Conservation (phyloP, 1,140 invertebrate genomes). For the Drosophila novamexicana region DNA sequence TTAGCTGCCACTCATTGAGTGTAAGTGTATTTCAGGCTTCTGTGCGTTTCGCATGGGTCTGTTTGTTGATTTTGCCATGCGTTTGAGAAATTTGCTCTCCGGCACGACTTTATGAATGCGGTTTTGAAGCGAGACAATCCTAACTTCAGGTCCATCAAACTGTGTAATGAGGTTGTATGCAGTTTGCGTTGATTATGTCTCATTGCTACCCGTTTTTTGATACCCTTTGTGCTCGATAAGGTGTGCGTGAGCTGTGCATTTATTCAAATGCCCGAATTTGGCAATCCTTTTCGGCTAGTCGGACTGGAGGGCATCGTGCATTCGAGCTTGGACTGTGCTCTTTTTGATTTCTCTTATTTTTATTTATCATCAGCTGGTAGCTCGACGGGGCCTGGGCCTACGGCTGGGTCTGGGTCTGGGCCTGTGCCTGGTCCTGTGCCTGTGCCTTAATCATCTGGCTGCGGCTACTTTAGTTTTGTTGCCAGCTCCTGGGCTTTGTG, state of each 20-base stretch:
- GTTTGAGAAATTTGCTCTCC: constrained; percentile 22
- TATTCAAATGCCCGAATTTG: constrained; percentile 8
- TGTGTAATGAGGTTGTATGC: constrained; percentile 37
- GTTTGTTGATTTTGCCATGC: constrained; percentile 10
- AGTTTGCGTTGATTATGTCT: constrained; percentile 15
- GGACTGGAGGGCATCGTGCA: constrained; percentile 7
- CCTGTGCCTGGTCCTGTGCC: background rate
- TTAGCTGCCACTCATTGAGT: background rate
- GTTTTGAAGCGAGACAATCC: constrained; percentile 27
- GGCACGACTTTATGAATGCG: constrained; percentile 41
- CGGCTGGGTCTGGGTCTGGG: background rate
- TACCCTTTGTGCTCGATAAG: constrained; percentile 1
- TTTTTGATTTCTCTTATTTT: background rate
- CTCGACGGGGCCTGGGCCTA: background rate
- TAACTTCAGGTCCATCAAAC: constrained; percentile 26
- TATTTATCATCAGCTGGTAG: constrained; percentile 13
- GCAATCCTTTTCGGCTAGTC: background rate
- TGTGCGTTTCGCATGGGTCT: background rate
- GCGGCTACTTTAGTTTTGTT: constrained; percentile 34
- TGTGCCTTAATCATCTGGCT: constrained; percentile 28
- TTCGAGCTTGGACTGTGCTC: background rate
- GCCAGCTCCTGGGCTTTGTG: constrained; percentile 29
- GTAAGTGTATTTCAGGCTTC: background rate
- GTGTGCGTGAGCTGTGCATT: constrained; percentile 3
- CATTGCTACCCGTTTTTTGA: background rate